Evolutionary conservation across 2,888 invertebrate genomes (phyloP), one percentile per base, ranked within the genome.

Genomic region (Dione vanillae): DNA sequence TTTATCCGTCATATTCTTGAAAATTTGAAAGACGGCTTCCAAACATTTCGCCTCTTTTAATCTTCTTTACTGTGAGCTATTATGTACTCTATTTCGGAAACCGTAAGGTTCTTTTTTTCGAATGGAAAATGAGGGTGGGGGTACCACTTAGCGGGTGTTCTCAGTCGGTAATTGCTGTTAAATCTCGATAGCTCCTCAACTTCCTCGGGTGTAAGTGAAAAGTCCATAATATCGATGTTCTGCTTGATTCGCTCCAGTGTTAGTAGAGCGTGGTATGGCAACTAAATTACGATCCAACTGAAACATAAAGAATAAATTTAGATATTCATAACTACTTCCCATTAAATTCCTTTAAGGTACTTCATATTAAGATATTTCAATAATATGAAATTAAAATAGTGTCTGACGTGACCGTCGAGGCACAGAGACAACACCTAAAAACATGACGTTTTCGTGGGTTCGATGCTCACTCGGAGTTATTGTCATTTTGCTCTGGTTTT

Each of bases 261-360:
- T 95, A 2, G 93, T 92, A 0, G 95, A 95, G 74, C 95, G 94
- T 0, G 95, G 95, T 72, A 95, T 94, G 6, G 95, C 94, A 41
- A 95, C 87, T n/a, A 94, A 83, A 0, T 94, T 91, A 14, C 94
- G 85, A 71, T 95, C 94, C 72, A 95, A 75, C 94, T 94, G 79
- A 49, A 87, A 87, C 40, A 40, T 43, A 51, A 9, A 41, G 16
- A 27, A 56, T 43, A n/a, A 41, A 14, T 49, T 47, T 62, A 59
- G 16, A 49, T 49, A 49, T 49, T 49, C 49, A 49, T 19, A 20
- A 11, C 8, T 7, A 49, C 19, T 19, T 16, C 19, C 11, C 10
- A 20, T 47, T 7, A 40, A 40, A 5, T 27, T 27, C 5, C 27
- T 27, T 27, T 5, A 27, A 5, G 5, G 27, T 27, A 27, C n/a